These are phyloP conservation scores for Chironomus striatipennis DNA, from an alignment of 1,140 invertebrate genomes.

Conservation along the genomic window DNA sequence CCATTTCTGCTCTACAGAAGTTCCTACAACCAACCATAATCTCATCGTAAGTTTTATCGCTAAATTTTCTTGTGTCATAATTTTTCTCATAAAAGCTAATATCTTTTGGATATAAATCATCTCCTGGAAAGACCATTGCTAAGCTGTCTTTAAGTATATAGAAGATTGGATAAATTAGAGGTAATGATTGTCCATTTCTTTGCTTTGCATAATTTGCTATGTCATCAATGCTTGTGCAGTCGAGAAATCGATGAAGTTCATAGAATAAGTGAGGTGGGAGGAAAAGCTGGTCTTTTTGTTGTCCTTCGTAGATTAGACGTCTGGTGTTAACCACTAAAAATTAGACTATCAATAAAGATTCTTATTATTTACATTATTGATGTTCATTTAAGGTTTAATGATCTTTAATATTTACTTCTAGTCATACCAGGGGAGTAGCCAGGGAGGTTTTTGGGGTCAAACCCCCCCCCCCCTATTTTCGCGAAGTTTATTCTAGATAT, in stretches of 20 bases:
- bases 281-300: background rate
- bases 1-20: background rate
- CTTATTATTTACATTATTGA: too few species aligned
- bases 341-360: too few species aligned
- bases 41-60: background rate
- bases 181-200: background rate
- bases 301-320: background rate
- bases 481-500: too few species aligned
- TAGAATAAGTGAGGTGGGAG: background rate
- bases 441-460: too few species aligned
- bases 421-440: too few species aligned
- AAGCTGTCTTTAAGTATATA: background rate
- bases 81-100: background rate
- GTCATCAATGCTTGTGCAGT: background rate
- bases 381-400: too few species aligned
- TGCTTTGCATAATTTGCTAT: background rate
- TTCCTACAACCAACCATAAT: background rate
- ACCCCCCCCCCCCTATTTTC: too few species aligned
- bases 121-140: background rate
- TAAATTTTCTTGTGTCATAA: background rate
- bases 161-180: background rate
- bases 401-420: too few species aligned
- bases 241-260: background rate
- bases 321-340: background rate
- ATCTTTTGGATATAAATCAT: conserved; percentile 5